These are phyloP conservation scores for Ctenodactylus gundi DNA, from an alignment of 2,113 vertebrate species.

Conservation along the genomic window DNA sequence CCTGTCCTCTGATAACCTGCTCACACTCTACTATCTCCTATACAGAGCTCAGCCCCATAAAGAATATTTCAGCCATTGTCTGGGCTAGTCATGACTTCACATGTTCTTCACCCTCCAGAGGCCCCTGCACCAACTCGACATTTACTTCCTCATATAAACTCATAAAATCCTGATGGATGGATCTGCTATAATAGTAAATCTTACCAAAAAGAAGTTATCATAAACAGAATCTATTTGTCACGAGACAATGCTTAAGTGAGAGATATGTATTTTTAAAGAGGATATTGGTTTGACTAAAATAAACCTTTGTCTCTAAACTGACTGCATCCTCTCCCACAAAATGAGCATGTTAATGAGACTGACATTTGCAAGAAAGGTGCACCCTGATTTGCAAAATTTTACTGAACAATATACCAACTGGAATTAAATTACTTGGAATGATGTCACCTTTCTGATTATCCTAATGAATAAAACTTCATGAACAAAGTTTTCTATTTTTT, in stretches of 20 bases:
- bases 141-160: not conserved
- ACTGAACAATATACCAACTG: not conserved
- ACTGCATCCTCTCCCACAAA: not conserved
- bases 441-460: not conserved
- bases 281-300: not conserved
- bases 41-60: not conserved
- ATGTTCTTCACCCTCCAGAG: not conserved
- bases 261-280: not conserved
- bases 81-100: not conserved
- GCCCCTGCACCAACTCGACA: not conserved
- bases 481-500: not conserved
- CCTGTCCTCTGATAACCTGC: not conserved
- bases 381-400: not conserved
- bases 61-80: constrained; percentile 16
- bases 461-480: not conserved
- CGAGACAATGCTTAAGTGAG: not conserved
- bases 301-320: not conserved
- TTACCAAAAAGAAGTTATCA: not conserved
- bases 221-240: not conserved
- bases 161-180: not conserved
- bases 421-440: not conserved
- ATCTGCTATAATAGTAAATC: not conserved
- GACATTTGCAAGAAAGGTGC: not conserved
- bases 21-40: not conserved
- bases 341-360: not conserved